Evolutionary conservation across 2,888 invertebrate genomes (phyloP), one percentile per base, ranked within the genome.

Genomic region (Synergus umbraculus): DNA sequence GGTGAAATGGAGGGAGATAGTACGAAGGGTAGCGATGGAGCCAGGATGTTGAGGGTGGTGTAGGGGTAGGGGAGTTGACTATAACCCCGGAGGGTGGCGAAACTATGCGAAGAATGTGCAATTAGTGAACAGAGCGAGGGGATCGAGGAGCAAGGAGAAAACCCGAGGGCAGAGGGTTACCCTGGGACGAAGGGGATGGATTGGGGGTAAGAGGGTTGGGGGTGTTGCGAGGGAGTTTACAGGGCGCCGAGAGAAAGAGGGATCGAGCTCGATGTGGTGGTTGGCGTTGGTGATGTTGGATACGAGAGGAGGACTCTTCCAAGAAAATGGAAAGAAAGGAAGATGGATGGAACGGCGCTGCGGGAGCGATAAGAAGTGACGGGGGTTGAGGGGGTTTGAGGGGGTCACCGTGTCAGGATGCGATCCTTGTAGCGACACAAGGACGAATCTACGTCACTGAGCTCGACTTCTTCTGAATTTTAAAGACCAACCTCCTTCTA

Each of bases 61-160:
- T 67, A 85, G 85, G 86, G 83, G 82, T 82, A 82, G 84, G 79
- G 85, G 85, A 73, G 81, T 81, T 77, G 84, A 81, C 83, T 81
- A 83, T 83, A 79, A 85, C 84, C 85, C 85, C 76, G 82, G 87
- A 88, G 90, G 90, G 89, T 94, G 95, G 95, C 95, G 95, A 96
- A 97, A 97, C 97, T 97, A 97, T 97, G 97, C 96, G 96, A 97
- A 96, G 97, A 97, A 97, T 97, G 97, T 96, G 96, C 97, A 97
- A 97, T 97, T 97, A 97, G 97, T 96, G 96, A 96, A 95, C 95
- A 91, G 95, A 95, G 94, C 93, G 93, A 94, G 94, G 94, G 94
- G 94, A 94, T 90, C 93, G 93, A 93, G 93, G 93, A 92, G 93
- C 92, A 92, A 92, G 93, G 93, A 92, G 92, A 82, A 80, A 78